Evolutionary conservation across 2,797 vertebrate genomes (phyloP).

Genomic region (Micrastur ruficollis): DNA sequence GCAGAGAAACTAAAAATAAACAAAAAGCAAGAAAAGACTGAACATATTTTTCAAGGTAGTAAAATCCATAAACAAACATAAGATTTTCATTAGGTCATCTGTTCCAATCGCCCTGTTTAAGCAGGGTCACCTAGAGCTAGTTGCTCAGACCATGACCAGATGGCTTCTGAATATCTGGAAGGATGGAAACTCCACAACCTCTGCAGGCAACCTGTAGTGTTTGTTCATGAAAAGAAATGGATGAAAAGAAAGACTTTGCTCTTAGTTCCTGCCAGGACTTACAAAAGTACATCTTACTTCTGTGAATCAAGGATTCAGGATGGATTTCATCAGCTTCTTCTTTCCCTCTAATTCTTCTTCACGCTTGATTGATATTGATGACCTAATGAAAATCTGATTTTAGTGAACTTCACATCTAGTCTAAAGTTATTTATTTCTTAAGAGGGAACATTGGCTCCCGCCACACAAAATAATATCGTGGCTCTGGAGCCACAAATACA

Average conservation of each 20-base stretch:
- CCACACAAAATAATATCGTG: background rate
- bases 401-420: background rate
- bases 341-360: background rate
- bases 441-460: background rate
- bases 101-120: background rate
- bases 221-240: background rate
- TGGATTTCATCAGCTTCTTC: background rate
- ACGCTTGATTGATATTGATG: background rate
- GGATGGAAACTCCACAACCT: background rate
- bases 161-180: background rate
- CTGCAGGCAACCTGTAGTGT: background rate
- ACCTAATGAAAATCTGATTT: background rate
- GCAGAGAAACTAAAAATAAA: background rate
- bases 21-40: background rate
- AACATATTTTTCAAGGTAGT: background rate
- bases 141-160: background rate
- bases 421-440: background rate
- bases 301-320: background rate
- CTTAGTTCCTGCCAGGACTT: background rate
- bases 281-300: background rate
- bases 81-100: background rate
- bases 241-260: background rate
- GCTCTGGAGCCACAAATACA: background rate
- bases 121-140: background rate
- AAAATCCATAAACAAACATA: background rate